These are phyloP conservation scores for Paedocypris sp. DNA, from an alignment of 2,113 vertebrate genomes.

Conservation along the genomic window DNA sequence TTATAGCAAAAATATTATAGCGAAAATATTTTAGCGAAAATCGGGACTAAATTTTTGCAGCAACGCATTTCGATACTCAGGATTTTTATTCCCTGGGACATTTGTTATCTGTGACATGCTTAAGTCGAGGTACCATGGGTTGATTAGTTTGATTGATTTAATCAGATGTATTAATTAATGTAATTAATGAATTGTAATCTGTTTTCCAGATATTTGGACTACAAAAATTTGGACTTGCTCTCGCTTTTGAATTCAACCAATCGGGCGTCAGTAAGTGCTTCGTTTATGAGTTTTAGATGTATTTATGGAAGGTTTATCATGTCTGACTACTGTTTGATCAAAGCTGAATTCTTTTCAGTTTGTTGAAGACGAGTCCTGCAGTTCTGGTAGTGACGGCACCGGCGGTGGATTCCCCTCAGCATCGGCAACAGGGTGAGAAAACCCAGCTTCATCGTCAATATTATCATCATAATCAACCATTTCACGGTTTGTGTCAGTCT, in stretches of 20 bases:
- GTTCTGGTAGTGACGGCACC: neutral
- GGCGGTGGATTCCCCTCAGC: neutral
- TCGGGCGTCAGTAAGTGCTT: slow-evolving; percentile 39
- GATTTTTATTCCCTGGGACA: too few relatives aligned
- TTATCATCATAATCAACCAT: too few relatives aligned
- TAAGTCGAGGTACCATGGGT: too few relatives aligned
- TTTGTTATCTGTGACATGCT: too few relatives aligned
- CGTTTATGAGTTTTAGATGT: too few relatives aligned
- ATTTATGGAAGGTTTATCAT: too few relatives aligned
- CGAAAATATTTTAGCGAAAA: too few relatives aligned
- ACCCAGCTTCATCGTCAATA: neutral
- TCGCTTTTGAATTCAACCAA: neutral
- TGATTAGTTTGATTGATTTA: too few relatives aligned
- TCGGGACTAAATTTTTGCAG: too few relatives aligned
- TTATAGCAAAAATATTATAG: too few relatives aligned
- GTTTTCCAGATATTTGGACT: slow-evolving; percentile 41
- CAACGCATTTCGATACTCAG: too few relatives aligned
- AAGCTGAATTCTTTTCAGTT: slow-evolving; percentile 5
- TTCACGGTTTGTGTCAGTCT: too few relatives aligned
- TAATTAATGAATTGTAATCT: neutral
- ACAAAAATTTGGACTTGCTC: slow-evolving; percentile 40
- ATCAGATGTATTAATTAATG: neutral
- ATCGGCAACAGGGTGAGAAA: neutral
- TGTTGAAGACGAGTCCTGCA: neutral
- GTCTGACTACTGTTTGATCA: neutral